phyloP scores from a whole-genome alignment of 2,797 vertebrate genomes.

The Eutrigla gurnardus region DNA sequence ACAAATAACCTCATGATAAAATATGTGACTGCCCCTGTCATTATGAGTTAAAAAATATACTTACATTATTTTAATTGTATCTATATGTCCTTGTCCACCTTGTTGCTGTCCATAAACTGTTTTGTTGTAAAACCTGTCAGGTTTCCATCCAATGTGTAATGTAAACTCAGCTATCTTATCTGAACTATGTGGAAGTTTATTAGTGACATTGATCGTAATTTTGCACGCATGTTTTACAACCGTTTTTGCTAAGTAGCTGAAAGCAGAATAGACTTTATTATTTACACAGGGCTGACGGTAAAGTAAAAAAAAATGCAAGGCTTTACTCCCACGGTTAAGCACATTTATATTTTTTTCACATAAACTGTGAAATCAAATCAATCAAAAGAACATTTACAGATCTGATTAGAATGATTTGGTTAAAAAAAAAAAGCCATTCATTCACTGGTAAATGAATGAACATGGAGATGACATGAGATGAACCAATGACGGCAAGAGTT shows the following conservation, averaged over 20 bases:
- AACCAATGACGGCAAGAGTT: conserved; percentile 43
- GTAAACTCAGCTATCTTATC: too few species aligned
- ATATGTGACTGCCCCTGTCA: neutral
- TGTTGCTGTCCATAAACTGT: neutral
- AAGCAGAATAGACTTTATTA: neutral
- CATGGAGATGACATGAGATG: conserved; percentile 45
- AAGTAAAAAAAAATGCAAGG: neutral
- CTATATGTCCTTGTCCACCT: neutral
- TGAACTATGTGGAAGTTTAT: neutral
- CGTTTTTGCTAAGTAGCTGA: too few species aligned
- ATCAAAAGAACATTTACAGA: neutral
- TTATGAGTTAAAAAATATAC: neutral
- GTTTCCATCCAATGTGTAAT: neutral
- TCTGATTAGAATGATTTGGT: conserved; percentile 13
- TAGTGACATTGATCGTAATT: neutral
- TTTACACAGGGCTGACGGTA: neutral
- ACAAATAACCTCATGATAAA: neutral
- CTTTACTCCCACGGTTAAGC: neutral
- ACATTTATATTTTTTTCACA: conserved; percentile 18
- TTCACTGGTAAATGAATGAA: conserved; percentile 57
- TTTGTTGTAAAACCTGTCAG: neutral
- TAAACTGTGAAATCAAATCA: conserved; percentile 20
- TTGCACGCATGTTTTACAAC: too few species aligned
- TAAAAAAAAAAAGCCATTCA: conserved; percentile 49
- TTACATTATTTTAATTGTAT: neutral